Evolutionary conservation across 2,888 invertebrate genomes (phyloP).

Genomic region (Himalopsyche japonica): DNA sequence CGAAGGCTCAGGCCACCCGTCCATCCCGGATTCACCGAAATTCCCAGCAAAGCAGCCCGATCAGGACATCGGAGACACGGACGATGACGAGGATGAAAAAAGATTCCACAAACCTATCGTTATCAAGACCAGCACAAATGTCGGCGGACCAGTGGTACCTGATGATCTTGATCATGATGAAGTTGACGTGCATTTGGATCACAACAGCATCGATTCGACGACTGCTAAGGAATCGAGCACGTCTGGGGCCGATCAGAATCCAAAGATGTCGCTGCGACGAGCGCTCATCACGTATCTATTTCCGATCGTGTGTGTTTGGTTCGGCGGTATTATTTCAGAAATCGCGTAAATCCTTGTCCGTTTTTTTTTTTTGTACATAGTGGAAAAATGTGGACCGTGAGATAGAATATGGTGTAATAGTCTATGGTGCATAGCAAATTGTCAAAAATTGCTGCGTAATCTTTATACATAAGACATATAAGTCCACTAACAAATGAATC

Average conservation of each 20-base stretch:
- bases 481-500: no score
- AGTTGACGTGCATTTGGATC: constrained; percentile 39
- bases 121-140: constrained; percentile 45
- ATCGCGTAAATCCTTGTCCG: constrained; percentile 66
- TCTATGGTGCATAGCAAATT: background rate
- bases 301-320: constrained; percentile 84
- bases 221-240: constrained; percentile 46
- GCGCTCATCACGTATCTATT: constrained; percentile 76
- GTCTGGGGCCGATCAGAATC: constrained; percentile 49
- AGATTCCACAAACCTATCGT: constrained; percentile 48
- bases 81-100: constrained; percentile 41
- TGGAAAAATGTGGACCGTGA: background rate
- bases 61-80: constrained; percentile 43
- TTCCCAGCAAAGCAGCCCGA: constrained; percentile 48
- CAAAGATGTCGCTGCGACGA: constrained; percentile 59
- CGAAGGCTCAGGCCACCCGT: constrained; percentile 49
- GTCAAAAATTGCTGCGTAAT: no score
- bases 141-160: constrained; percentile 46
- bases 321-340: constrained; percentile 80
- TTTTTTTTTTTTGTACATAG: background rate
- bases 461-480: no score
- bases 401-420: background rate
- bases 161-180: constrained; percentile 41
- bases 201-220: constrained; percentile 42
- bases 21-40: constrained; percentile 43